Percentiles rank a stretch among this genome's conserved stretches.
These are phyloP conservation scores for Ivindomyrus marchei DNA, from an alignment of 2,113 vertebrate genomes.

Conservation along the genomic window DNA sequence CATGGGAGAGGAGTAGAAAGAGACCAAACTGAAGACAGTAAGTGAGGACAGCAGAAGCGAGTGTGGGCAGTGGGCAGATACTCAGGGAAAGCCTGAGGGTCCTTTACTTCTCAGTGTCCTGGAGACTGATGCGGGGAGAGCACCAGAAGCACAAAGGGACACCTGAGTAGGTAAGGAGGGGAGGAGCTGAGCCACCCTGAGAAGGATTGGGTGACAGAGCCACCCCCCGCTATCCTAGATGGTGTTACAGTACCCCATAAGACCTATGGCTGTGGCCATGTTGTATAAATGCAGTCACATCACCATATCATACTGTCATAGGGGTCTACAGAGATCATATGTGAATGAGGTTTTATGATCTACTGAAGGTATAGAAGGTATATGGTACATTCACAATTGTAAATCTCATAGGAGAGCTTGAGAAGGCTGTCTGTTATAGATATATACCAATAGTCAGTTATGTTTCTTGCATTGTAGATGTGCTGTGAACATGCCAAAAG, in stretches of 20 bases:
- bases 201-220: constrained; percentile 47
- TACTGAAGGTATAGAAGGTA: neutral
- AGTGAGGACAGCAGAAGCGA: neutral
- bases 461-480: neutral
- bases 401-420: neutral
- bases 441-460: neutral
- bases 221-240: constrained; percentile 39
- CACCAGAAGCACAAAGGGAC: constrained; percentile 34
- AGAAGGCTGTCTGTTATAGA: neutral
- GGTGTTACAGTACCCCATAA: constrained; percentile 38
- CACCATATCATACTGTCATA: neutral
- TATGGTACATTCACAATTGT: neutral
- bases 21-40: neutral
- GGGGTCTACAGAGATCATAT: neutral
- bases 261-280: neutral
- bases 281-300: neutral
- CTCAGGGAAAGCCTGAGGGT: neutral
- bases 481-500: neutral
- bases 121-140: neutral
- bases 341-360: neutral
- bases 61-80: neutral
- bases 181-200: constrained; percentile 26
- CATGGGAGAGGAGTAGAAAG: neutral
- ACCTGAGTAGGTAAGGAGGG: constrained; percentile 50
- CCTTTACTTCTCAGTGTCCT: neutral